Percentiles rank a stretch among this genome's conserved stretches.
phyloP scores from a whole-genome alignment of 2,888 invertebrate genomes.

The Ophion costatus region DNA sequence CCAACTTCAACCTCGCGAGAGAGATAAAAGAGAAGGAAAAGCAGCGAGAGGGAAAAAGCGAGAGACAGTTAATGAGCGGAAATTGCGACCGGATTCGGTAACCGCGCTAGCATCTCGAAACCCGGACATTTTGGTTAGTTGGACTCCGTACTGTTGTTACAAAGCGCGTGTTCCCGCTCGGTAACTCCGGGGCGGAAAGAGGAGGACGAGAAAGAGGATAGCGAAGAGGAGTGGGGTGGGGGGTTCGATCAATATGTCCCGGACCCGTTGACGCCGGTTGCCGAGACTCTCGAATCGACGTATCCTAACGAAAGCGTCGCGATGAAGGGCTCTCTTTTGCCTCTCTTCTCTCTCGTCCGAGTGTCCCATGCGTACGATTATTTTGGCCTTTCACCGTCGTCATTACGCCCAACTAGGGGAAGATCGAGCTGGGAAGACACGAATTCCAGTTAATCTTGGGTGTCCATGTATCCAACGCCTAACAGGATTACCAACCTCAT shows the following conservation, averaged over 20 bases:
- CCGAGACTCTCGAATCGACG: conserved; percentile 54
- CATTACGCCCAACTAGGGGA: conserved; percentile 68
- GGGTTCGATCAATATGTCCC: conserved; percentile 65
- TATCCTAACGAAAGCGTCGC: conserved; percentile 31
- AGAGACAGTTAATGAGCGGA: background rate
- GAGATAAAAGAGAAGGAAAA: too few relatives aligned
- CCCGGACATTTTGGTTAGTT: conserved; percentile 16
- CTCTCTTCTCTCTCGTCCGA: background rate
- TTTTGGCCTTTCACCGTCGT: conserved; percentile 26
- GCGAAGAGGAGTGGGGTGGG: too few relatives aligned
- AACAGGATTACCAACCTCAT: too few relatives aligned
- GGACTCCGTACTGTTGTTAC: conserved; percentile 11
- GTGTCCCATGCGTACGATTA: background rate
- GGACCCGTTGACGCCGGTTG: conserved; percentile 62
- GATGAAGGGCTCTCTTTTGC: conserved; percentile 23
- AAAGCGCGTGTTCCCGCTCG: conserved; percentile 40
- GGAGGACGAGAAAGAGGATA: too few relatives aligned
- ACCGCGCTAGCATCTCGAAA: background rate
- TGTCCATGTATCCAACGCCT: too few relatives aligned
- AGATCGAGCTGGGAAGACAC: conserved; percentile 74
- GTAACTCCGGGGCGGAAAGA: conserved; percentile 5
- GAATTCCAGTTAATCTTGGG: conserved; percentile 42
- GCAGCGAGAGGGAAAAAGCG: background rate
- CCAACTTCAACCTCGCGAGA: too few relatives aligned
- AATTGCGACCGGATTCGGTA: background rate